Base-by-base conservation (phyloP, 2,113 vertebrate genomes). In the Erpornis zantholeuca region DNA sequence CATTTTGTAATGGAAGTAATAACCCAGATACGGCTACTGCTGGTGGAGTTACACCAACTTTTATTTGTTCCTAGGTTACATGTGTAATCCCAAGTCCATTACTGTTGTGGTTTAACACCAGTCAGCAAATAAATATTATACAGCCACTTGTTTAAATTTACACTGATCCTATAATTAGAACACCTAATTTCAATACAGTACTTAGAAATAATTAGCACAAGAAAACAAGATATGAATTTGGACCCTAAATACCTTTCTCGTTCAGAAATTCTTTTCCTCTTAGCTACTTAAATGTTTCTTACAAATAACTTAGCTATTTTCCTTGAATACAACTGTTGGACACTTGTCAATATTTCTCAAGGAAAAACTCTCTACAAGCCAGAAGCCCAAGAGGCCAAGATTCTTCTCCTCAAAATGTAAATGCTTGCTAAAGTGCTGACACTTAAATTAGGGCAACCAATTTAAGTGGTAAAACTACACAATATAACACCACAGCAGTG, bases 401-500 rank as follows among this genome's bases (percentile, higher is more conserved):
- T 78, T 86, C 56, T 54, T 88, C 76, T 83, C 80, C 76, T 83
- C 80, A 76, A 89, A 89, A 89, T 52, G 53, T 81, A 88, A 95
- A 72, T 52, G 47, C 15, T 47, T 93, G 54, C 29, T 90, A 6
- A 88, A 86, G 65, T 75, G 69, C 56, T 88, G 76, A 57, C 72
- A 83, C 69, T 78, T 88, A 59, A 71, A 88, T 90, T 77, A 93
- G 59, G 68, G 33, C 88, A 94, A 83, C 13, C 24, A 63, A 81
- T 66, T 76, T 38, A 93, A 94, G 72, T 11, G 68, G 83, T 63
- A 82, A 78, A 93, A 75, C 35, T 64, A 44, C 1, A 9, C 27
- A 63, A n/a, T 0, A 1, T 25, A 81, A 71, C 35, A 78, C n/a
- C 52, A 92, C 15, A 56, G 10, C 47, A 64, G 22, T 4, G 68